These are phyloP conservation scores for Aleiodes leptofemur DNA, from an alignment of 2,888 invertebrate genomes.

Conservation along the genomic window DNA sequence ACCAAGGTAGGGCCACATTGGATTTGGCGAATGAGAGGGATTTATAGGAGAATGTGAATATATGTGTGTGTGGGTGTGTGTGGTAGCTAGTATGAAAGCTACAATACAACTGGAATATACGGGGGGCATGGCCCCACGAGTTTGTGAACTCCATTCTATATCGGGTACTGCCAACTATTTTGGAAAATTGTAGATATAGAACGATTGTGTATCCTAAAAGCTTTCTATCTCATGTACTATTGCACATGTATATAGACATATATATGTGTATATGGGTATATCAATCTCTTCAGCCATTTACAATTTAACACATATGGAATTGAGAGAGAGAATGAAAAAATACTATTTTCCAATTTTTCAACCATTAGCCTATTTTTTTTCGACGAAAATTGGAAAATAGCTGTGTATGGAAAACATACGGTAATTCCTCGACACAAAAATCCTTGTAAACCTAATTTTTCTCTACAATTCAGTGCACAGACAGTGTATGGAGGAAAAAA, in stretches of 20 bases:
- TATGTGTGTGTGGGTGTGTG: neutral
- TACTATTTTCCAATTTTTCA: no score
- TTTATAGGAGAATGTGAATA: neutral
- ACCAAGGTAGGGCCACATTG: conserved; percentile 19
- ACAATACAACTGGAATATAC: conserved; percentile 34
- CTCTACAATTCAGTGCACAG: no score
- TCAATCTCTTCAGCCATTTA: conserved; percentile 19
- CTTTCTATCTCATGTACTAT: conserved; percentile 10
- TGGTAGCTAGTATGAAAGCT: conserved; percentile 26
- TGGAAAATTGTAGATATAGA: conserved; percentile 13
- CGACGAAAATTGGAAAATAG: no score
- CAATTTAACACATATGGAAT: conserved; percentile 17
- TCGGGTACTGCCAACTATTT: conserved; percentile 33
- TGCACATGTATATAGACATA: neutral
- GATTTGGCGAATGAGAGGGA: conserved; percentile 11
- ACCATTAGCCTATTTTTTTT: no score
- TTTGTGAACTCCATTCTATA: conserved; percentile 36
- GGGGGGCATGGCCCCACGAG: neutral
- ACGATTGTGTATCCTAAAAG: conserved; percentile 12
- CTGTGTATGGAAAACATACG: no score
- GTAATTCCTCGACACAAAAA: no score
- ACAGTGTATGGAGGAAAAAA: no score
- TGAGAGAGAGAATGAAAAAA: no score
- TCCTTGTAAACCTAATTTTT: no score
- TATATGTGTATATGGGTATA: neutral